Evolutionary conservation across 2,888 invertebrate species (phyloP).

Genomic region (Clitarchus hookeri): DNA sequence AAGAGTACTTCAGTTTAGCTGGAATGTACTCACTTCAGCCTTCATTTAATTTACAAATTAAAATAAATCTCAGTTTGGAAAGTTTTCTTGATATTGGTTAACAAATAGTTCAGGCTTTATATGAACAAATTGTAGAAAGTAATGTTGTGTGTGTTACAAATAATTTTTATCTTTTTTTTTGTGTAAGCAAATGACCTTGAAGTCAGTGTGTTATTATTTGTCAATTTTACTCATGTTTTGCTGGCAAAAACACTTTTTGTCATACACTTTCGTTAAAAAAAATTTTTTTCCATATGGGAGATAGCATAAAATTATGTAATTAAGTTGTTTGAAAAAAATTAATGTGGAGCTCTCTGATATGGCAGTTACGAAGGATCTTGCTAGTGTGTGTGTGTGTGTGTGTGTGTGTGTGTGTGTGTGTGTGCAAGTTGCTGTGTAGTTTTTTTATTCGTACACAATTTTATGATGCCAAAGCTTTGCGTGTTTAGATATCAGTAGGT

Average conservation of each 20-base stretch:
- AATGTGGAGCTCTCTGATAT: neutral
- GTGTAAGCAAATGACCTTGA: too few relatives aligned
- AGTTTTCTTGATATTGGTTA: neutral
- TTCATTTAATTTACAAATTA: neutral
- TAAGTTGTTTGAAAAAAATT: neutral
- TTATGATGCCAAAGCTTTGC: constrained; percentile 9
- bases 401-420: neutral
- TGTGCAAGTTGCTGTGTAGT: constrained; percentile 7
- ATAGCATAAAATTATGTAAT: neutral
- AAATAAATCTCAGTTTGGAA: neutral
- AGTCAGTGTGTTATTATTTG: too few relatives aligned
- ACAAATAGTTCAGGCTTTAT: neutral
- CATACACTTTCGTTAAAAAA: too few relatives aligned
- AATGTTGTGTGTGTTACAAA: too few relatives aligned
- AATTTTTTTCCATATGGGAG: neutral
- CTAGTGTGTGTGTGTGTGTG: neutral
- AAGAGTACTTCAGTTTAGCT: neutral
- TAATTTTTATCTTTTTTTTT: too few relatives aligned
- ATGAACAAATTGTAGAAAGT: neutral
- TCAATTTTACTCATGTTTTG: too few relatives aligned
- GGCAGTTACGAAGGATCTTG: neutral
- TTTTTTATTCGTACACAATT: constrained; percentile 2
- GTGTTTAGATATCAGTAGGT: neutral
- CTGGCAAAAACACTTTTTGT: too few relatives aligned
- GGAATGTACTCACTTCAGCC: neutral